phyloP scores from a whole-genome alignment of 2,797 vertebrate genomes.

The Acanthis flammea region DNA sequence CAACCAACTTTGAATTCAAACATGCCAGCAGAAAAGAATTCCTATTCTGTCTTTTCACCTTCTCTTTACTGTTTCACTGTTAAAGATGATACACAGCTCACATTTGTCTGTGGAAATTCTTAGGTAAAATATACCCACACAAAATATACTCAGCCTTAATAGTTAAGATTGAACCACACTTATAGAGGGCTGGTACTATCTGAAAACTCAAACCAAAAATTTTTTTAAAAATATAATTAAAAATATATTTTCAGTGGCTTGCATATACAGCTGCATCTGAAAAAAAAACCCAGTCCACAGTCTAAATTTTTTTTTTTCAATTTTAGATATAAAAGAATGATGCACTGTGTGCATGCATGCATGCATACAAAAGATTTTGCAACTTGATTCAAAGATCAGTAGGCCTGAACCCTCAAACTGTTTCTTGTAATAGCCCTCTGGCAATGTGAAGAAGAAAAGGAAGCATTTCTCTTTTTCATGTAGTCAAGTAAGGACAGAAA shows the following conservation, averaged over 20 bases:
- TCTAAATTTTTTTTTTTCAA: neutral
- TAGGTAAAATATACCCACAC: neutral
- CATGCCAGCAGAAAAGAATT: neutral
- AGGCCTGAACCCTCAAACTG: neutral
- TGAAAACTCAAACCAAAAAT: neutral
- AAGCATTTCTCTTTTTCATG: neutral
- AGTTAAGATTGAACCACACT: neutral
- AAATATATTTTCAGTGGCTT: neutral
- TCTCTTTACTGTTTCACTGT: neutral
- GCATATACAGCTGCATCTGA: neutral
- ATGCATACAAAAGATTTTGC: neutral
- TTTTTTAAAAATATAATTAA: rapidly evolving
- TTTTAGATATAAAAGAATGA: neutral
- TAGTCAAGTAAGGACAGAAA: neutral
- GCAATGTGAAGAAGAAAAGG: neutral
- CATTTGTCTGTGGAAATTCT: neutral
- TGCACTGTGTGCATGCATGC: neutral
- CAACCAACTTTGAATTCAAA: neutral
- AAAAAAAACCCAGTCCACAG: neutral
- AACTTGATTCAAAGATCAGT: neutral
- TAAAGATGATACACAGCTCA: neutral
- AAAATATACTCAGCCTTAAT: neutral
- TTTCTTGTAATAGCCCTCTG: neutral
- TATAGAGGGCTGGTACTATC: neutral
- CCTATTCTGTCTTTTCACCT: neutral